phyloP scores from a whole-genome alignment of 2,797 vertebrate species.

The Hypotaenidia philippensis region DNA sequence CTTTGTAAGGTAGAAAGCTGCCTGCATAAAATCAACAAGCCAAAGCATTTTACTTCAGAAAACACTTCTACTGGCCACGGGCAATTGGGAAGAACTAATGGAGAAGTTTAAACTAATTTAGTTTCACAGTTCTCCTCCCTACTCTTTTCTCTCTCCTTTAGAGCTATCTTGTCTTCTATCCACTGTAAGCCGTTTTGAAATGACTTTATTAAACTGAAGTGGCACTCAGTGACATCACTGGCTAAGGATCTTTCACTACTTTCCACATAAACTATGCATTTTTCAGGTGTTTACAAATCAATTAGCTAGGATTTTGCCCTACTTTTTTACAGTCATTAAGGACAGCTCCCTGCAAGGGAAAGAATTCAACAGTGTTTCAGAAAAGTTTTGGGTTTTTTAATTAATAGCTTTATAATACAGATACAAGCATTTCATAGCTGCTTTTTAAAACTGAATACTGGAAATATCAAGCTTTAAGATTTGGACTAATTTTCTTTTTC shows the following conservation, averaged over 20 bases:
- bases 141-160: not conserved
- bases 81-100: constrained; percentile 23
- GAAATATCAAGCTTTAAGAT: not conserved
- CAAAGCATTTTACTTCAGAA: not conserved
- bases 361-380: not conserved
- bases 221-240: not conserved
- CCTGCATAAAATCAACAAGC: constrained; percentile 4
- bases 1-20: not conserved
- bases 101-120: not conserved
- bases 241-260: not conserved
- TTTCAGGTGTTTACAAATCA: not conserved
- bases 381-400: not conserved
- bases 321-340: not conserved
- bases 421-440: not conserved
- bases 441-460: not conserved
- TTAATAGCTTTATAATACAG: not conserved
- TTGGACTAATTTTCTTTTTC: not conserved
- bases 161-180: not conserved
- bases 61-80: not conserved
- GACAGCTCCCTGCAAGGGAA: not conserved
- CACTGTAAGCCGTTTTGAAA: not conserved
- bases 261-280: not conserved
- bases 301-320: not conserved
- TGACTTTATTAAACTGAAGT: not conserved
- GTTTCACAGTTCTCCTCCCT: not conserved